Conservation (phyloP, 30 jellyfish, hydroid and myxozoan genomes). For the Pelagia noctiluca region DNA sequence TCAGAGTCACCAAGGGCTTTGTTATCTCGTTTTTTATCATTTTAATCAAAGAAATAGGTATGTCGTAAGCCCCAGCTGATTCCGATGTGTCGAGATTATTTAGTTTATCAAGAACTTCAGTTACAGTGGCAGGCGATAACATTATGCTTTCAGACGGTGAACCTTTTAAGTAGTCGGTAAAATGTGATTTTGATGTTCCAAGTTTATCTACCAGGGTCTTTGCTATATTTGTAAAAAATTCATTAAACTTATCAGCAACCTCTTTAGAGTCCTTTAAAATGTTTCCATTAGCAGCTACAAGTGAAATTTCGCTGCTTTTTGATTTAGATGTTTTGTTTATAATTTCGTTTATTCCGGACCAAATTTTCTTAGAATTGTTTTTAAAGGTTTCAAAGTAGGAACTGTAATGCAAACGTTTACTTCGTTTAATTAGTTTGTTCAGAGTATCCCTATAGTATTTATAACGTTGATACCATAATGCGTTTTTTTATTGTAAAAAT, state of each 20-base stretch:
- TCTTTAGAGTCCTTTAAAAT: constrained; percentile 11
- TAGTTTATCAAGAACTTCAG: constrained; percentile 52
- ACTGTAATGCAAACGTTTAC: constrained; percentile 21
- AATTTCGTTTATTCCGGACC: constrained; percentile 16
- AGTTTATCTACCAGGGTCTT: constrained; percentile 30
- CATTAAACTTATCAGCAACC: constrained; percentile 20
- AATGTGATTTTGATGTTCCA: constrained; percentile 24
- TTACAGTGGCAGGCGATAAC: constrained; percentile 39
- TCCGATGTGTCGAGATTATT: constrained; percentile 35
- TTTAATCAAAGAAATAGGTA: constrained; percentile 18
- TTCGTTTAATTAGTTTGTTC: neutral
- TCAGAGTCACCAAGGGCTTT: constrained; percentile 35
- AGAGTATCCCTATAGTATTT: constrained; percentile 17
- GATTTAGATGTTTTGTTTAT: constrained; percentile 9
- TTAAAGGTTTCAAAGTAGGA: constrained; percentile 8
- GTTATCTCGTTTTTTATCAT: constrained; percentile 6
- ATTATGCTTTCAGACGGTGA: constrained; percentile 17
- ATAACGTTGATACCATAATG: constrained; percentile 5
- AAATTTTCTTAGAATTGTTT: constrained; percentile 4
- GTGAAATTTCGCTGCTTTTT: constrained; percentile 12
- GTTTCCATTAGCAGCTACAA: constrained; percentile 1
- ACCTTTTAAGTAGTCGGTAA: constrained; percentile 11
- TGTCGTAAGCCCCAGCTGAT: constrained; percentile 40
- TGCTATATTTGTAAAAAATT: constrained; percentile 21
- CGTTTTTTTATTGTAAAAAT: neutral